These are phyloP conservation scores for Tachyglossus aculeatus DNA, from an alignment of 2,797 vertebrate genomes.

Conservation along the genomic window DNA sequence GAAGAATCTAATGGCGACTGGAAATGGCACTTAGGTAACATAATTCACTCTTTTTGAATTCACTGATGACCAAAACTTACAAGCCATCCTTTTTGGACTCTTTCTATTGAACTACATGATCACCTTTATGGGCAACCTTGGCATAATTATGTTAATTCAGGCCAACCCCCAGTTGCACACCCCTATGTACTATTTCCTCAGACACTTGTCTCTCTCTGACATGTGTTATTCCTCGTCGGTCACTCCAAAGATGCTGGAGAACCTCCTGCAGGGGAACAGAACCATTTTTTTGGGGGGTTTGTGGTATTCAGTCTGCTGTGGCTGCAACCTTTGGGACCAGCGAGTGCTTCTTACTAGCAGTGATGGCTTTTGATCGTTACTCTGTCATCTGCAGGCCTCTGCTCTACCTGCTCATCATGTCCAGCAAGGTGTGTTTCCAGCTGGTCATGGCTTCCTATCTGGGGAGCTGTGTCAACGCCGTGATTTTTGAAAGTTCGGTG, in stretches of 20 bases:
- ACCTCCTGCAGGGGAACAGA: background rate
- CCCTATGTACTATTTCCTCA: slow-evolving; percentile 38
- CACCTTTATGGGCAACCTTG: slow-evolving; percentile 32
- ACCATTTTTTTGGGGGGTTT: background rate
- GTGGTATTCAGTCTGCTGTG: background rate
- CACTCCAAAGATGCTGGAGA: background rate
- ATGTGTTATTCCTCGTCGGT: slow-evolving; percentile 37
- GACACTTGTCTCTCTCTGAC: slow-evolving; percentile 24
- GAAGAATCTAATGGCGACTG: background rate
- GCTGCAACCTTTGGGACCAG: slow-evolving; percentile 21
- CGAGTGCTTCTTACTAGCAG: background rate
- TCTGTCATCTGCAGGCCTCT: slow-evolving; percentile 35
- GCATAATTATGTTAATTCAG: slow-evolving; percentile 27
- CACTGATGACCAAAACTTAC: background rate
- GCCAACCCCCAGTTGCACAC: slow-evolving; percentile 28
- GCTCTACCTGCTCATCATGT: slow-evolving; percentile 35
- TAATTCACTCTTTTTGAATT: slow-evolving; percentile 15
- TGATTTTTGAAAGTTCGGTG: slow-evolving; percentile 19
- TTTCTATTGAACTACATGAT: background rate
- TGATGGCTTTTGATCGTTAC: slow-evolving; percentile 26
- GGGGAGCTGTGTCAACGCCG: slow-evolving; percentile 31
- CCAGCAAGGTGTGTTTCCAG: slow-evolving; percentile 3
- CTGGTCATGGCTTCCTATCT: slow-evolving; percentile 35
- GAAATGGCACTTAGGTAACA: background rate
- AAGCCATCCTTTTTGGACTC: background rate